Percentiles rank a stretch among this genome's conserved stretches.
These are phyloP conservation scores for Gerosis bhagava DNA, from an alignment of 2,888 invertebrate genomes.

Conservation along the genomic window DNA sequence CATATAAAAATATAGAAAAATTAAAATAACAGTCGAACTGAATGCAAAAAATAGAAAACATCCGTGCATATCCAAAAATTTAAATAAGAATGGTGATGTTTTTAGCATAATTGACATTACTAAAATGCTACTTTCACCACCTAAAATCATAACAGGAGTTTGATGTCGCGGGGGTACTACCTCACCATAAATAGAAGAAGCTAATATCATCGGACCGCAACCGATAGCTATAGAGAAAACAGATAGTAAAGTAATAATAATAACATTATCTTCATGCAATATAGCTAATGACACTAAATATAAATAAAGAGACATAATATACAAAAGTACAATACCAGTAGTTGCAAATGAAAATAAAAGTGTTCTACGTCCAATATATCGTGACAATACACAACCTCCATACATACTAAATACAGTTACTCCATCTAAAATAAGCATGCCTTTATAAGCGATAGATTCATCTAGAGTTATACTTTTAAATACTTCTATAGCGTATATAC, in stretches of 20 bases:
- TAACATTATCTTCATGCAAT: conserved; percentile 43
- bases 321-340: conserved; percentile 47
- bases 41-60: conserved; percentile 41
- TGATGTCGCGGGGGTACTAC: conserved; percentile 50
- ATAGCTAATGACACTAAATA: conserved; percentile 42
- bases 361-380: conserved; percentile 34
- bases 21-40: conserved; percentile 25
- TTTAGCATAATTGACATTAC: conserved; percentile 34
- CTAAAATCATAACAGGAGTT: conserved; percentile 35
- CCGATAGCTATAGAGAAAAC: conserved; percentile 42
- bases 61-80: conserved; percentile 38
- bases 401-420: conserved; percentile 45
- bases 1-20: conserved; percentile 42
- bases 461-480: conserved; percentile 47
- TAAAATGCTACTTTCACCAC: conserved; percentile 3
- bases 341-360: conserved; percentile 44
- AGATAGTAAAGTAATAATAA: conserved; percentile 40
- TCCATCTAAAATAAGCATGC: conserved; percentile 55
- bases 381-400: conserved; percentile 34
- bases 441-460: conserved; percentile 47
- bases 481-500: conserved; percentile 52
- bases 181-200: conserved; percentile 42
- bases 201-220: conserved; percentile 43
- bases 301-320: conserved; percentile 49
- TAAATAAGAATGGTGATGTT: conserved; percentile 41